Evolutionary conservation across 2,797 vertebrate genomes (phyloP), one percentile per base, ranked within the genome.

Genomic region (Tragopan temminckii): DNA sequence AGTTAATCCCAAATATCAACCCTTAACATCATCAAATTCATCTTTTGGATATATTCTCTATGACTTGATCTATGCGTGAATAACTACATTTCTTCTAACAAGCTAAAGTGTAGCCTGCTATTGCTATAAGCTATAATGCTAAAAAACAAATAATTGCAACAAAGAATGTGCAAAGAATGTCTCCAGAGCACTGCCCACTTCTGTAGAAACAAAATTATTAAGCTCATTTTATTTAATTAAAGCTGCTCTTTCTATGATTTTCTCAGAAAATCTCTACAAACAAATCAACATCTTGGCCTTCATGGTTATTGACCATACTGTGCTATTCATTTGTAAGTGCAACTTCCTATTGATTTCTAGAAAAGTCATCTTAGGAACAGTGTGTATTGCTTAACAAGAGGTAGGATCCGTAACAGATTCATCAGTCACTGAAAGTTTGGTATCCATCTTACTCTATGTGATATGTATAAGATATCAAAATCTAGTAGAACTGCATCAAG

Each of bases 1-100:
- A 84, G 24, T 81, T 93, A 94, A 91, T 93, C 40, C 50, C 63
- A 43, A 31, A 61, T 87, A 74, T 46, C 46, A 3, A 91, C 87
- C 61, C 74, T 31, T 79, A 64, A 53, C 13, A 69, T 77, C 40
- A 83, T 35, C 48, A n/a, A 7, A 79, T 79, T 94, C 13, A 64
- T 88, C 42, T 93, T 85, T 81, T 57, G 68, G 31, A 6, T n/a
- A 31, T 74, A 63, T 88, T 79, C 46, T 74, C 33, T 81, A 8
- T n/a, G 24, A 77, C 23, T 61, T 69, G 31, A 33, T 88, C 55
- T 87, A 17, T 67, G 45, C 27, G 25, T 50, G 25, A 33, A 88
- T 55, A 87, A 76, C 36, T 81, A 16, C 4, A 24, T 75, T 68
- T 61, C 11, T 71, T 78, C 43, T 89, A 82, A 76, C 7, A 67